Evolutionary conservation across 2,888 invertebrate species (phyloP).

Genomic region (Ctenicera cuprea): DNA sequence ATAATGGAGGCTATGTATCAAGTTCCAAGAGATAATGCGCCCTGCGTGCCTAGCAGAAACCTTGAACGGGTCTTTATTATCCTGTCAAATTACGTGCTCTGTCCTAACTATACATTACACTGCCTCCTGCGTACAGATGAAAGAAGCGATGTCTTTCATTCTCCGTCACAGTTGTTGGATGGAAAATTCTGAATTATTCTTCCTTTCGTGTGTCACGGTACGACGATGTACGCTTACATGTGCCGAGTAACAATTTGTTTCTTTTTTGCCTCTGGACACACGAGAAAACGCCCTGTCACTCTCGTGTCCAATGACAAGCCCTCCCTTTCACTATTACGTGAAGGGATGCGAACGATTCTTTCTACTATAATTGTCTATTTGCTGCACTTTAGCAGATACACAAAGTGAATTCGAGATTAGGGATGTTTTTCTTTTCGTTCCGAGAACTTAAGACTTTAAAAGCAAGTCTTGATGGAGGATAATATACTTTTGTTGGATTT

Average conservation of each 20-base stretch:
- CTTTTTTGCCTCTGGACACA: conserved; percentile 31
- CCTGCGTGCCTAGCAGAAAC: conserved; percentile 67
- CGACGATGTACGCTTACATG: conserved; percentile 53
- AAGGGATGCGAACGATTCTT: conserved; percentile 41
- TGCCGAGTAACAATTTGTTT: conserved; percentile 50
- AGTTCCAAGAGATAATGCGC: conserved; percentile 66
- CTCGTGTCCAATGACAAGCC: conserved; percentile 17
- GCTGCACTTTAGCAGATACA: conserved; percentile 52
- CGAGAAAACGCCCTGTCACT: conserved; percentile 28
- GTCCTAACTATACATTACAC: conserved; percentile 59
- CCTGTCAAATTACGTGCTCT: conserved; percentile 69
- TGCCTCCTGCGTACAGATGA: conserved; percentile 57
- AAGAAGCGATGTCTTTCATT: conserved; percentile 58
- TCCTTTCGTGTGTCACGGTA: conserved; percentile 57
- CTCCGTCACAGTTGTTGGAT: conserved; percentile 58
- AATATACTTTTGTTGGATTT: conserved; percentile 9
- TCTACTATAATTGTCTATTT: conserved; percentile 51
- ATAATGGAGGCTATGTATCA: conserved; percentile 67
- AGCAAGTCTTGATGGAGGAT: conserved; percentile 28
- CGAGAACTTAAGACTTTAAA: conserved; percentile 25
- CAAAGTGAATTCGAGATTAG: conserved; percentile 55
- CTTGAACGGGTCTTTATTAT: conserved; percentile 69
- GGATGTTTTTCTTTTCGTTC: conserved; percentile 42
- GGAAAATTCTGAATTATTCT: conserved; percentile 60
- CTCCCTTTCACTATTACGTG: conserved; percentile 35